These are phyloP conservation scores for Delichon dasypus DNA, from an alignment of 2,797 vertebrate genomes.

Conservation along the genomic window DNA sequence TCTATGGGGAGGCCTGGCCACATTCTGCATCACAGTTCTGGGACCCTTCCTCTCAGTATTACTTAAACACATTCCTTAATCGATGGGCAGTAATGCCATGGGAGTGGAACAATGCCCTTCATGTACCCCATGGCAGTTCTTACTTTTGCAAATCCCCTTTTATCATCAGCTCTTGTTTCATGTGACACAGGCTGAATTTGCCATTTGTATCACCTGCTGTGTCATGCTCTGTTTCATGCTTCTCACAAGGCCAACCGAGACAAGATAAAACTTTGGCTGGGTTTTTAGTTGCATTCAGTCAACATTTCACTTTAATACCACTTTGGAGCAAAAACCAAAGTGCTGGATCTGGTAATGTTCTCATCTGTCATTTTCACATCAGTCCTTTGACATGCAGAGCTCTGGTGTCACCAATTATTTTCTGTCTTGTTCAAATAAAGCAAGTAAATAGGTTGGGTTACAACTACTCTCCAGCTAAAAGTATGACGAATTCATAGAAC, in stretches of 20 bases:
- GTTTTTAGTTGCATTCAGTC: not conserved
- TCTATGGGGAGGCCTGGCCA: not conserved
- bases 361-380: not conserved
- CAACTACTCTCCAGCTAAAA: not conserved
- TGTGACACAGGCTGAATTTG: not conserved
- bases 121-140: not conserved
- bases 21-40: not conserved
- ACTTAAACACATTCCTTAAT: not conserved
- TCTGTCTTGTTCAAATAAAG: not conserved
- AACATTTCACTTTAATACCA: not conserved
- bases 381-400: not conserved
- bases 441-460: not conserved
- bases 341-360: not conserved
- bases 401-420: not conserved
- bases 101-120: not conserved
- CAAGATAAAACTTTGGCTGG: not conserved
- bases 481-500: not conserved
- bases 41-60: not conserved
- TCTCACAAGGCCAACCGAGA: not conserved
- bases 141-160: not conserved
- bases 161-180: rapidly evolving
- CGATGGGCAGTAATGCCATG: no score
- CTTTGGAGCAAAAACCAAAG: not conserved
- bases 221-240: not conserved
- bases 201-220: not conserved